Evolutionary conservation across 2,797 vertebrate species (phyloP).

Genomic region (Trichosurus vulpecula): DNA sequence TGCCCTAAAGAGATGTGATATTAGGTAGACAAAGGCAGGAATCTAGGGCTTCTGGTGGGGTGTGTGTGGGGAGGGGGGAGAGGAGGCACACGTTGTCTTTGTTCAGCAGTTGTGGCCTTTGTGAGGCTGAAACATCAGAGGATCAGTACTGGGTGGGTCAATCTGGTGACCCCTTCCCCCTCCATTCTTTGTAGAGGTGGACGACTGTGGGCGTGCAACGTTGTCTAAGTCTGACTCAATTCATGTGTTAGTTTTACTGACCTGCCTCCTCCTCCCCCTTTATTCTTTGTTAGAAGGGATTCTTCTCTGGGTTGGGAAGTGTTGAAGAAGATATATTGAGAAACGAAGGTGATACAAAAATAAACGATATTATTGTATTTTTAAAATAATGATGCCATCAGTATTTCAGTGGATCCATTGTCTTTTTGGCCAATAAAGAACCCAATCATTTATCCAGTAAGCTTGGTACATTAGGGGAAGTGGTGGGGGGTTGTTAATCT

Average conservation of each 20-base stretch:
- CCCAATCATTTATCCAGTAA: neutral
- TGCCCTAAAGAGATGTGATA: neutral
- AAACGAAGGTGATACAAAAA: neutral
- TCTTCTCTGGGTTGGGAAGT: neutral
- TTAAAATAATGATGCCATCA: neutral
- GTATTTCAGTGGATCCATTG: neutral
- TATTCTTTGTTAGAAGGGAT: neutral
- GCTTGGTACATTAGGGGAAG: neutral
- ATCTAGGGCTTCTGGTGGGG: neutral
- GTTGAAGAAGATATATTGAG: neutral
- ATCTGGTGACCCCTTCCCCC: neutral
- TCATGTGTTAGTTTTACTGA: neutral
- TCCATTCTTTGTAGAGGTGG: neutral
- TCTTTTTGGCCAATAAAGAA: neutral
- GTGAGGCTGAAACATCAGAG: neutral
- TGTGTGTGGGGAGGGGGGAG: neutral
- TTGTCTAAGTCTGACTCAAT: neutral
- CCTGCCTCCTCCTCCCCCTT: neutral
- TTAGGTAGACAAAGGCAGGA: neutral
- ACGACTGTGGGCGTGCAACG: neutral
- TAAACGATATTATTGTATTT: neutral
- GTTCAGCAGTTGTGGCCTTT: neutral
- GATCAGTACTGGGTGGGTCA: neutral
- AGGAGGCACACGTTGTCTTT: constrained; percentile 4
- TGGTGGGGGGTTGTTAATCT: too few relatives aligned